Evolutionary conservation across 2,888 invertebrate genomes (phyloP).

Genomic region (Ophion slaviceki): DNA sequence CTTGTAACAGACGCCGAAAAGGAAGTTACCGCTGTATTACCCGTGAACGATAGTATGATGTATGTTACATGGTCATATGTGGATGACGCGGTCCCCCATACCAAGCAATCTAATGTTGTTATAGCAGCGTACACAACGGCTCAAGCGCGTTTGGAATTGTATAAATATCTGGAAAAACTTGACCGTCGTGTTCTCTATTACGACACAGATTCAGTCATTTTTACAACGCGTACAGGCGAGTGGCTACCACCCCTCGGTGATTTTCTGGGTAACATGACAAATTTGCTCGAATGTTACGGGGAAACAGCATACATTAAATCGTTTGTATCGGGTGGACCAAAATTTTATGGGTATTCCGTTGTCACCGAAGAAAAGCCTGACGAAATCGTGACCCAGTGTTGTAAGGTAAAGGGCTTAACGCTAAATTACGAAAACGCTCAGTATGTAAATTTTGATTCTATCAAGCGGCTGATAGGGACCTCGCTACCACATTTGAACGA

Average conservation of each 20-base stretch:
- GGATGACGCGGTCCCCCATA: not conserved
- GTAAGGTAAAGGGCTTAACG: not conserved
- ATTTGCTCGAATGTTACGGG: constrained; percentile 75
- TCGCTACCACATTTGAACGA: no score
- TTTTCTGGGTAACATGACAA: constrained; percentile 77
- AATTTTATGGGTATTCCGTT: constrained; percentile 66
- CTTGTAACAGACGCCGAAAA: no score
- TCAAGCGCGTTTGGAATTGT: constrained; percentile 77
- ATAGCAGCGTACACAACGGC: constrained; percentile 79
- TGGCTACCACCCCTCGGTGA: constrained; percentile 69
- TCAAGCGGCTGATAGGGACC: not conserved
- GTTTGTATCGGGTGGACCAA: constrained; percentile 78
- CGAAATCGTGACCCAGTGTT: not conserved
- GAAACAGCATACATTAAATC: constrained; percentile 72
- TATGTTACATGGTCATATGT: constrained; percentile 61
- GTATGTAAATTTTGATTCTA: not conserved
- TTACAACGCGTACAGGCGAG: constrained; percentile 42
- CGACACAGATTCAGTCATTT: constrained; percentile 80
- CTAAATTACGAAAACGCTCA: not conserved
- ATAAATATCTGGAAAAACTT: constrained; percentile 71
- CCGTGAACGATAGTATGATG: constrained; percentile 60
- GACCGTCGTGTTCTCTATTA: constrained; percentile 73
- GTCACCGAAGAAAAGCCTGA: not conserved
- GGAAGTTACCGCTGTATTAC: no score
- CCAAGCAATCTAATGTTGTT: constrained; percentile 70